A percentile compares a stretch with the other conserved stretches of the same genome.
Conservation (phyloP, 2,888 invertebrate genomes). For the Eristalis tenax region DNA sequence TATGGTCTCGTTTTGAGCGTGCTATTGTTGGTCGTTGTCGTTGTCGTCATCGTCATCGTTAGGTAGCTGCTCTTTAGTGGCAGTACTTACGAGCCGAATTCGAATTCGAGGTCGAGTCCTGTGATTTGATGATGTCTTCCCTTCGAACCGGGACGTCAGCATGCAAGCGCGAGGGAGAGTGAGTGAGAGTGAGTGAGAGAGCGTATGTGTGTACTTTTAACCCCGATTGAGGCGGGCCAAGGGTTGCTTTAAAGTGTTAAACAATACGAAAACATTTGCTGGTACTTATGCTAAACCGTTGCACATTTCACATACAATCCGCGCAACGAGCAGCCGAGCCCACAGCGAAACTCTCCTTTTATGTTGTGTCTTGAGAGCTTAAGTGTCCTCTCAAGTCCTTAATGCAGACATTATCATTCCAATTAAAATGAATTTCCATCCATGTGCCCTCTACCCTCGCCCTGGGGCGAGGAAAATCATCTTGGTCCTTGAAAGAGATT, state of each 20-base stretch:
- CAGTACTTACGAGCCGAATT: constrained; percentile 52
- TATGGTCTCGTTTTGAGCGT: constrained; percentile 59
- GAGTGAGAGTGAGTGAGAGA: not conserved
- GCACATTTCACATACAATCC: constrained; percentile 71
- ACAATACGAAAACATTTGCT: constrained; percentile 75
- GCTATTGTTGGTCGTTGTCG: constrained; percentile 11
- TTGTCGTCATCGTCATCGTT: constrained; percentile 23
- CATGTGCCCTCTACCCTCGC: not conserved
- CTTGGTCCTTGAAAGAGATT: not conserved
- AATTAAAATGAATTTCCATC: constrained; percentile 70
- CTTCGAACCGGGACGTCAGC: constrained; percentile 41
- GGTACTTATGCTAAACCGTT: constrained; percentile 73
- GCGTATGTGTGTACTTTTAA: constrained; percentile 61
- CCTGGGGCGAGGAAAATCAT: not conserved
- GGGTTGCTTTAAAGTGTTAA: constrained; percentile 74
- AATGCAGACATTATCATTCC: constrained; percentile 75
- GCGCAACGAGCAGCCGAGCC: constrained; percentile 15
- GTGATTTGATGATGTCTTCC: constrained; percentile 59
- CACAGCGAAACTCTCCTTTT: constrained; percentile 47
- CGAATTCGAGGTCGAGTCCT: constrained; percentile 71
- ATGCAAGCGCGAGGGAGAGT: not conserved
- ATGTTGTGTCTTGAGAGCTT: constrained; percentile 53
- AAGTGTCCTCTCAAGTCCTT: constrained; percentile 72
- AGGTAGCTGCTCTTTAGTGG: constrained; percentile 66
- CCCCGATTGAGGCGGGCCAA: constrained; percentile 65